A percentile compares a stretch with the other conserved stretches of the same genome.
These are phyloP conservation scores for Leptarthrus brevirostris DNA, from an alignment of 2,888 invertebrate species.

Conservation along the genomic window DNA sequence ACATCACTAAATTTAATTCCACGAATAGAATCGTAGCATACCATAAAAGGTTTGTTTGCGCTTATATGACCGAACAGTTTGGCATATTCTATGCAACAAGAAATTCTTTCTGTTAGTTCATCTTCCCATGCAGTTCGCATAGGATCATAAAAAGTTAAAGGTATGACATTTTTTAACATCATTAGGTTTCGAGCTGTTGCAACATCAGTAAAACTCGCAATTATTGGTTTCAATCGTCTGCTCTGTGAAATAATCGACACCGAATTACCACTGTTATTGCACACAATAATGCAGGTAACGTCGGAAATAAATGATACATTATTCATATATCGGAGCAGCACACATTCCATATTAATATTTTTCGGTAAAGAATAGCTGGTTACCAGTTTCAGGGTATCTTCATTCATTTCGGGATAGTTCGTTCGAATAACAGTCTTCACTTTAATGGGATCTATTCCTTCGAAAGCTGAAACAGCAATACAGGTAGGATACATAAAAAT, in stretches of 20 bases:
- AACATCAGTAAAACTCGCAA: constrained; percentile 27
- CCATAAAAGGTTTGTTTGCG: constrained; percentile 17
- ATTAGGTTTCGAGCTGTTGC: constrained; percentile 5
- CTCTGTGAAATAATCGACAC: constrained; percentile 27
- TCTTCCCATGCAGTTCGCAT: constrained; percentile 6
- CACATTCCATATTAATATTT: not conserved
- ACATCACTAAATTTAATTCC: constrained; percentile 41
- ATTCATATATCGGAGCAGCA: constrained; percentile 22
- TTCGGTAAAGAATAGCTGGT: constrained; percentile 21
- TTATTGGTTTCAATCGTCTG: constrained; percentile 43
- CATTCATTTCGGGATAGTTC: constrained; percentile 49
- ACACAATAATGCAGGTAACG: constrained; percentile 41
- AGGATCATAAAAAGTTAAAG: constrained; percentile 9
- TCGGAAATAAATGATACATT: constrained; percentile 9
- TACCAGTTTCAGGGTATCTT: constrained; percentile 33
- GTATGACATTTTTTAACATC: constrained; percentile 45
- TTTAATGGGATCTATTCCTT: constrained; percentile 18
- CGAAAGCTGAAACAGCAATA: constrained; percentile 17
- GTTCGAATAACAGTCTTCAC: not conserved
- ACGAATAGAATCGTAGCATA: constrained; percentile 47
- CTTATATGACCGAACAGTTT: constrained; percentile 24
- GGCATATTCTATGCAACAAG: constrained; percentile 23
- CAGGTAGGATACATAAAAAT: constrained; percentile 49
- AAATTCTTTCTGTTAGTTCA: constrained; percentile 37
- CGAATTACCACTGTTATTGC: constrained; percentile 46